Base-by-base conservation (phyloP, 2,888 invertebrate genomes). In the Desoria tigrina region DNA sequence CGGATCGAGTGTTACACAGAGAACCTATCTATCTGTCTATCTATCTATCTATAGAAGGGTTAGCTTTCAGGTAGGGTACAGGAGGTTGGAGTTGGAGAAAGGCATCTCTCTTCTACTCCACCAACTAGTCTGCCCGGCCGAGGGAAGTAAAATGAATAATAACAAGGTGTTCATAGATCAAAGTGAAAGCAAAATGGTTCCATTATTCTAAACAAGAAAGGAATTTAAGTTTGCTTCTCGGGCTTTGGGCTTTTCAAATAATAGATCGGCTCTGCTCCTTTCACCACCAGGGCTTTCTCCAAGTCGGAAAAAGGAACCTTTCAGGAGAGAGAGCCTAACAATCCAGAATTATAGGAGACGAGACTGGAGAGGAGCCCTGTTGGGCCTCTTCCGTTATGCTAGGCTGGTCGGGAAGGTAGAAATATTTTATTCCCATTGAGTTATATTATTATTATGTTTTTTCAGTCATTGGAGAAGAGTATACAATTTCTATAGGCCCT, bases 111-210 rank as follows among this genome's bases (percentile, higher is more conserved):
- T n/a, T n/a, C n/a, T n/a, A n/a, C n/a, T n/a, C n/a, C n/a, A n/a
- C n/a, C n/a, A n/a, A n/a, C n/a, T n/a, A 45, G 21, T 21, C 9
- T 28, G 28, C 28, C n/a, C n/a, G 27, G 37, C 23, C n/a, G 56
- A 42, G 56, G 21, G 18, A 57, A 55, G 55, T 4, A 37, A 49
- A 37, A 49, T 49, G 61, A 57, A 65, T 61, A 61, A 56, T 61
- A 60, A 65, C 65, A 51, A 65, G 61, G 57, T 65, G 57, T 61
- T 61, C 65, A 61, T 61, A 61, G 61, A 65, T 61, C 65, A 61
- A 61, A 61, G 55, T 56, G 42, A 57, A 28, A 62, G 55, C 55
- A 63, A 63, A 63, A 63, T 64, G 64, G 55, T 63, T 56, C 63
- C 50, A 57, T 56, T 57, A 63, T 58, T 54, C 50, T 63, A 26